These are phyloP conservation scores for Thymelicus acteon DNA, from an alignment of 2,888 invertebrate genomes.

Conservation along the genomic window DNA sequence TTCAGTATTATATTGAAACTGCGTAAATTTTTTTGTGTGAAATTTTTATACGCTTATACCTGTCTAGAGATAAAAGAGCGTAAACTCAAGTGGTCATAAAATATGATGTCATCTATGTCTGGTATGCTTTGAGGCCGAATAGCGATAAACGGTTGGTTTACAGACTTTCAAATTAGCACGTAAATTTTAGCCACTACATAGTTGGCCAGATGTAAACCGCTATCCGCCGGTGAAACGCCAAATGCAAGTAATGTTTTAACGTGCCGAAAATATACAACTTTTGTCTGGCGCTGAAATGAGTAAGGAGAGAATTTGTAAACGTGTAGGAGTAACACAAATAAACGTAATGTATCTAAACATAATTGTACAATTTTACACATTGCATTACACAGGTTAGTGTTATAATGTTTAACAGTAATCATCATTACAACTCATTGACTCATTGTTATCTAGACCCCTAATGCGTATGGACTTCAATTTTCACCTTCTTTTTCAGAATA, in stretches of 20 bases:
- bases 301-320: background rate
- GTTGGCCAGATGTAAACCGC: constrained; percentile 20
- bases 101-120: constrained; percentile 50
- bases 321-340: too few relatives aligned
- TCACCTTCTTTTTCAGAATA: too few relatives aligned
- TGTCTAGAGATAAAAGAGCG: constrained; percentile 6
- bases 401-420: too few relatives aligned
- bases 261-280: constrained; percentile 25
- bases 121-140: constrained; percentile 55
- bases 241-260: constrained; percentile 16
- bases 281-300: background rate
- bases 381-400: too few relatives aligned
- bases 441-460: too few relatives aligned
- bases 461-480: too few relatives aligned
- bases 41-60: background rate
- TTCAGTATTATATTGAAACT: background rate
- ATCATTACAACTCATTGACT: too few relatives aligned
- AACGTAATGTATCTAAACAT: too few relatives aligned
- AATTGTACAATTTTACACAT: too few relatives aligned
- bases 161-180: constrained; percentile 36
- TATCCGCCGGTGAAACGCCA: constrained; percentile 23
- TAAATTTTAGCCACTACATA: constrained; percentile 25
- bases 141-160: constrained; percentile 44
- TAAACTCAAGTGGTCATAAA: constrained; percentile 13
- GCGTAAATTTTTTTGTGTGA: background rate